Conservation (phyloP, 2,113 vertebrate species). For the Sylvilagus bachmani region DNA sequence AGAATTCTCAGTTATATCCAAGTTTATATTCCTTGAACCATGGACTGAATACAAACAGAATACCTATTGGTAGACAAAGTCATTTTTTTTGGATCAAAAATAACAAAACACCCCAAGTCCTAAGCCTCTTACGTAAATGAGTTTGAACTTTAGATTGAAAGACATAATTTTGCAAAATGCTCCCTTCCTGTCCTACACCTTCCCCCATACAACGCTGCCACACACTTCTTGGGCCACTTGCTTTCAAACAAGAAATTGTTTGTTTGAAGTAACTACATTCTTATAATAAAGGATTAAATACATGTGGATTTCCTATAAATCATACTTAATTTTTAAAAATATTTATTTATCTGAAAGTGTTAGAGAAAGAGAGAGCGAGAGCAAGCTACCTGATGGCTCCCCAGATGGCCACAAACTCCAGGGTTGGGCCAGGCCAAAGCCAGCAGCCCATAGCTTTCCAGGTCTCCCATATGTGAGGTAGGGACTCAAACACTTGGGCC, state of each 20-base stretch:
- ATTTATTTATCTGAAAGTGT: no score
- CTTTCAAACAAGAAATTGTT: slow-evolving; percentile 17
- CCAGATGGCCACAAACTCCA: no score
- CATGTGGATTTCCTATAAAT: slow-evolving; percentile 26
- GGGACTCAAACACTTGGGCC: no score
- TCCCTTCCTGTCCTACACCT: neutral
- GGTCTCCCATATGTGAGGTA: no score
- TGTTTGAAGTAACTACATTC: neutral
- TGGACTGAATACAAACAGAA: neutral
- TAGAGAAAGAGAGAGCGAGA: no score
- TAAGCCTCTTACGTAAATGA: neutral
- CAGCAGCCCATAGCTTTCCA: no score
- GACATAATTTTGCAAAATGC: neutral
- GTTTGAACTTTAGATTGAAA: neutral
- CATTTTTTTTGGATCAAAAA: neutral
- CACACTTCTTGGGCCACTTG: neutral
- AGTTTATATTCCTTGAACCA: neutral
- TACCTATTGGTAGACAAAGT: neutral
- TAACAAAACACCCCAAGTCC: neutral
- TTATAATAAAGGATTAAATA: slow-evolving; percentile 49
- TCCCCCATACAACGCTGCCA: neutral
- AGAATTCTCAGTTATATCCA: neutral
- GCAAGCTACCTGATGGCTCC: no score
- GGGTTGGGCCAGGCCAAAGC: no score
- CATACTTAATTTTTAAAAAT: no score